Base-by-base conservation (phyloP, 2,113 vertebrate genomes). In the Nothoprocta pentlandii region DNA sequence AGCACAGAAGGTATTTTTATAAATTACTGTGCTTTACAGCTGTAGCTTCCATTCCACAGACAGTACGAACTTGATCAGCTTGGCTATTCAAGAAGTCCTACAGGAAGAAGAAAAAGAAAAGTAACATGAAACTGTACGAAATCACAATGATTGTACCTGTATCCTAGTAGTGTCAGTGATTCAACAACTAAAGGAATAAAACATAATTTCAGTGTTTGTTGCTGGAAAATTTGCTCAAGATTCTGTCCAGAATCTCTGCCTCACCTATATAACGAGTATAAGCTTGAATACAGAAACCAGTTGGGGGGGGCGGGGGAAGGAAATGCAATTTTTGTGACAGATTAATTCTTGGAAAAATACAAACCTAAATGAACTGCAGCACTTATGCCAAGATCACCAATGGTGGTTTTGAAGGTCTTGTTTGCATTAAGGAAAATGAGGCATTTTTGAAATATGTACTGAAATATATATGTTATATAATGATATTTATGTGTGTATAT, bases 241-340 rank as follows among this genome's bases (percentile, higher is more conserved):
- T 36, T 80, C 66, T 83, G 13, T 28, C 30, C 26, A 30, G 42
- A 74, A 53, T 23, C 30, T 13, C 34, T 22, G 9, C 30, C 16
- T 39, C 22, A 11, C 1, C 3, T 41, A 19, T 1, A 1, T 20
- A 41, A 56, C 0, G 17, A 16, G 16, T 3, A 19, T 51, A 69
- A 8, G 49, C 56, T 11, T 42, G 39, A 41, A 46, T 70, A 54
- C 36, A 34, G 46, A 62, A 70, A 67, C 28, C 7, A 34, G 34
- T 34, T 34, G 36, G 36, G 36, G 36, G 36, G 36, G 36, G 36
- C 6, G 36, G 36, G 36, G 36, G 36, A 8, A 75, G 39, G 30
- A 87, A 75, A 41, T 28, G 12, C 21, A 62, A 14, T 28, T 14
- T 3, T 26, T 0, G 9, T n/a, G 19, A 47, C 25, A 6, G 46